These are phyloP conservation scores for Muscicapa comitata DNA, from an alignment of 2,797 vertebrate genomes.

Conservation along the genomic window DNA sequence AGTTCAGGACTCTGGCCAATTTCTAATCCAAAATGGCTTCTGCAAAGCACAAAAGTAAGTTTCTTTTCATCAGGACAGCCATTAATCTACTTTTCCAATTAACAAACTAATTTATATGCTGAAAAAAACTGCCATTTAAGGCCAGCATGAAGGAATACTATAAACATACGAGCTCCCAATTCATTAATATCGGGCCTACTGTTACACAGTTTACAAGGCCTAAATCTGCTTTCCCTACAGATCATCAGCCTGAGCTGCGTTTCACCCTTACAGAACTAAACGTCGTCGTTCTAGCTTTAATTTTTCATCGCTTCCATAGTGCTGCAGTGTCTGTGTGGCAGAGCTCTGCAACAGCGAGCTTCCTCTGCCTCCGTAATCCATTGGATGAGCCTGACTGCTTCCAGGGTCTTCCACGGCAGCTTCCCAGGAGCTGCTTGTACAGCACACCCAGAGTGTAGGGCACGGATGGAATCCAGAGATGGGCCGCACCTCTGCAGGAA, in stretches of 20 bases:
- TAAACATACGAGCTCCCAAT: fast-evolving
- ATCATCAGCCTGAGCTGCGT: fast-evolving
- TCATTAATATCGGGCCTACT: not conserved
- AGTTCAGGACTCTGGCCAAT: slow-evolving; percentile 20
- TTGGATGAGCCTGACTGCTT: not conserved
- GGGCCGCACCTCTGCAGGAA: not conserved
- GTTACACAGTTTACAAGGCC: not conserved
- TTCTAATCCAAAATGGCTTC: slow-evolving; percentile 43
- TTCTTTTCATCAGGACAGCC: not conserved
- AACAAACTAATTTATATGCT: not conserved
- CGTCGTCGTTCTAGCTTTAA: not conserved
- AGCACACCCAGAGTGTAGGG: not conserved
- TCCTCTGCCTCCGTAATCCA: not conserved
- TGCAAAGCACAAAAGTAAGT: not conserved
- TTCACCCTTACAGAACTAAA: not conserved
- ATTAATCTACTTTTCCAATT: not conserved
- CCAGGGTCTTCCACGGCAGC: not conserved
- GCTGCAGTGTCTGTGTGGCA: not conserved
- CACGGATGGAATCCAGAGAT: fast-evolving
- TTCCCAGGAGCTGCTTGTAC: fast-evolving
- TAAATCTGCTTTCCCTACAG: not conserved
- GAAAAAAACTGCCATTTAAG: not conserved
- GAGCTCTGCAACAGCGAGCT: not conserved
- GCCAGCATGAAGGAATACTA: not conserved
- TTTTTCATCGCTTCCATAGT: fast-evolving